Base-by-base conservation (phyloP, 2,797 vertebrate species). In the Gymnothorax reevesii region DNA sequence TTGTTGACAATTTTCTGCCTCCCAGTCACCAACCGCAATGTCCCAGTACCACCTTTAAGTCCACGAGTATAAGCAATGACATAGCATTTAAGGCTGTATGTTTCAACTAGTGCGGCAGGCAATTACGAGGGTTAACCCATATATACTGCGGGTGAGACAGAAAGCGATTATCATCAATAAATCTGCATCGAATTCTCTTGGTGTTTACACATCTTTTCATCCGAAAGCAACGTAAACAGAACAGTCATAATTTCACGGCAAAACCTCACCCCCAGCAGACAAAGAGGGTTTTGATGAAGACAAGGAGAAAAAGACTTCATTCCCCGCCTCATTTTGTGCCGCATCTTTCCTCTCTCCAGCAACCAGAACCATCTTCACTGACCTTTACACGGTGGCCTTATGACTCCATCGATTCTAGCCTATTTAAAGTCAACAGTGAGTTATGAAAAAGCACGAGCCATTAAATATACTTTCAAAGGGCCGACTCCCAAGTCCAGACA, bases 311-410 rank as follows among this genome's bases (percentile, higher is more conserved):
- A n/a, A 8, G 15, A n/a, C 22, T n/a, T n/a, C 49, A 52, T 55
- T 17, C 52, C 71, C 71, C 52, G 77, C 77, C 49, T 80, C 49
- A 9, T 22, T 13, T 55, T 54, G 20, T 80, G 49, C 22, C 3
- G 2, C 49, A 49, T 54, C 77, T 17, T 54, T 55, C 52, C 52
- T 52, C 15, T 20, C 52, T 49, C 49, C 77, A 54, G 49, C 2
- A 42, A 54, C 52, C 20, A 80, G 52, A 80, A 80, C 49, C 77
- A n/a, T 83, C 62, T 20, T 25, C 59, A 49, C 57, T 60, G 73
- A 86, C 82, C 85, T 84, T 86, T 80, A 86, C 86, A 33, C 52
- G 25, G 64, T 85, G 86, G 75, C 87, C 82, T 86, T 88, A 83
- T 83, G 83, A 82, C 69, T 75, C 25, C 75, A 86, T 87, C 83